Percentiles rank a stretch among this genome's conserved stretches.
phyloP scores from a whole-genome alignment of 2,797 vertebrate genomes.

The Molossus molossus region DNA sequence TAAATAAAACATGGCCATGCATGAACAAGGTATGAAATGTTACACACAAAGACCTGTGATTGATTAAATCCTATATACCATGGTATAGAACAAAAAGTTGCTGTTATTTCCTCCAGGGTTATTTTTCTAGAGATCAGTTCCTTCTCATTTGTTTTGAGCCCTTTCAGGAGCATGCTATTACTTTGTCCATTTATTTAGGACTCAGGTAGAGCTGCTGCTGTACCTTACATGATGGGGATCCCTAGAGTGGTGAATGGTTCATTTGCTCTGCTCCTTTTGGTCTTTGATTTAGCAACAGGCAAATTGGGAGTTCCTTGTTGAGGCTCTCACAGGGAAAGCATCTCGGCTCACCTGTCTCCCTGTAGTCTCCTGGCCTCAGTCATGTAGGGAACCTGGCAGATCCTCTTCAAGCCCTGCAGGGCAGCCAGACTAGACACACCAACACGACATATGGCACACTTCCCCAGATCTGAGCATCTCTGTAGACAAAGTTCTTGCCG shows the following conservation, averaged over 20 bases:
- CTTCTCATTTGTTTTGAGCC: background rate
- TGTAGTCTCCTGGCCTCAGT: background rate
- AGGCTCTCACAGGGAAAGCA: background rate
- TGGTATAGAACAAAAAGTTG: background rate
- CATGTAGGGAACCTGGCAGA: background rate
- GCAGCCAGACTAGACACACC: background rate
- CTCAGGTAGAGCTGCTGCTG: background rate
- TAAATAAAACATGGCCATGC: background rate
- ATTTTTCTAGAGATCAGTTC: background rate
- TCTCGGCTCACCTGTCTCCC: background rate
- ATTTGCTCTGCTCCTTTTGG: background rate
- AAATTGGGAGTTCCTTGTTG: background rate
- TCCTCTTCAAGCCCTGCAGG: background rate
- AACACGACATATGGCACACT: background rate
- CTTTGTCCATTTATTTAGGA: background rate
- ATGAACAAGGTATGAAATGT: background rate
- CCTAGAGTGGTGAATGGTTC: background rate
- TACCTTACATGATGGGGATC: background rate
- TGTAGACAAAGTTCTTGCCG: background rate
- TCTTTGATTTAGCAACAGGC: slow-evolving; percentile 5
- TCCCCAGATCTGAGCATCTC: background rate
- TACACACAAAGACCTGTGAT: background rate
- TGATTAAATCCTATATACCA: background rate
- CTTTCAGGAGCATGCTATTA: background rate
- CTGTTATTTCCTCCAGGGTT: background rate